Conservation (phyloP, 2,888 invertebrate species). For the Lasius fuliginosus region DNA sequence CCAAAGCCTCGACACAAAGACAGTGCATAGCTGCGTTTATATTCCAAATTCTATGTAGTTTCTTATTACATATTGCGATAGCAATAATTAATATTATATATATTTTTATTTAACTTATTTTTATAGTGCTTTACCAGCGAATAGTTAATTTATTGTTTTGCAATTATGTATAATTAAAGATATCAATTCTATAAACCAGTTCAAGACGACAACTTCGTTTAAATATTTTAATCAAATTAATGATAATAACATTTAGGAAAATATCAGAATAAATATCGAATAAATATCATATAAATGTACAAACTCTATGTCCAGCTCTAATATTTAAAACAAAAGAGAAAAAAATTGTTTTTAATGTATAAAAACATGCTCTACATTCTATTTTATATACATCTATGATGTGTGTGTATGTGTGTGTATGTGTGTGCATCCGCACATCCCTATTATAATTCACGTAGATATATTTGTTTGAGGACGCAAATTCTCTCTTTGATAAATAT, state of each 20-base stretch:
- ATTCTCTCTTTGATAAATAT: neutral
- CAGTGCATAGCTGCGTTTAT: too few relatives aligned
- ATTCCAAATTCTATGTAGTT: neutral
- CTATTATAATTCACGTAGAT: neutral
- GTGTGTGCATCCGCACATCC: neutral
- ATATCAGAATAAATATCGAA: neutral
- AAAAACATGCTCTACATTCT: neutral
- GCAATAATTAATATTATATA: neutral
- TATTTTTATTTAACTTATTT: neutral
- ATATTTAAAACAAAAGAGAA: neutral
- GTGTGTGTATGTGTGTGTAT: too few relatives aligned
- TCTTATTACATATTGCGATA: neutral
- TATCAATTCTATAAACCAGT: neutral
- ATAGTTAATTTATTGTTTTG: neutral
- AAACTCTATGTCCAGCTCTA: neutral
- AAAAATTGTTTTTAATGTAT: neutral
- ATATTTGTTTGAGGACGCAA: neutral
- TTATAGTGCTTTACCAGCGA: neutral
- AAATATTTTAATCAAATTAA: neutral
- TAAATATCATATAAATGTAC: neutral
- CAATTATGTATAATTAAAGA: neutral
- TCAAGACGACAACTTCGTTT: neutral
- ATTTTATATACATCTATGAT: neutral
- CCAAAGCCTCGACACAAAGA: neutral
- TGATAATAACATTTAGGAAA: neutral